These are phyloP conservation scores for Saguinus imperator DNA, from an alignment of 2,113 vertebrate genomes.

Conservation along the genomic window DNA sequence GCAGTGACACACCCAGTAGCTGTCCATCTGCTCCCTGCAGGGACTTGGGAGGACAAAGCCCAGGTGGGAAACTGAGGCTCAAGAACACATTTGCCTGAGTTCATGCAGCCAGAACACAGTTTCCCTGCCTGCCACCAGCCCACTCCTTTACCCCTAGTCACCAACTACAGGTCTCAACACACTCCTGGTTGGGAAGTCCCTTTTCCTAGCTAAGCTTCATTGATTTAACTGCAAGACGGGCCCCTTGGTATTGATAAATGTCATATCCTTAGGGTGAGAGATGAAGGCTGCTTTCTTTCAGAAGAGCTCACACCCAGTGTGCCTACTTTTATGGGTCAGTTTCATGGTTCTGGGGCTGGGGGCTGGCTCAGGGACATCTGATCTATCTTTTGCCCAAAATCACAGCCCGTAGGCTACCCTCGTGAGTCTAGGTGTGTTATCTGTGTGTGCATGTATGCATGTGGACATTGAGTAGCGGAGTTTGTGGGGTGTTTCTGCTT, in stretches of 20 bases:
- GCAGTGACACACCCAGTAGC: not conserved
- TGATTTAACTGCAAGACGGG: not conserved
- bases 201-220: not conserved
- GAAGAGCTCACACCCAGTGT: not conserved
- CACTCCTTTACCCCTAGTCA: not conserved
- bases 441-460: not conserved
- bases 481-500: not conserved
- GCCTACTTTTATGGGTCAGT: not conserved
- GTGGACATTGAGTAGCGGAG: not conserved
- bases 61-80: conserved; percentile 3
- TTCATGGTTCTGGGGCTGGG: not conserved
- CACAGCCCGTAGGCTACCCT: not conserved
- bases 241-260: accelerated
- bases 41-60: not conserved
- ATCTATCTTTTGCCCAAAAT: not conserved
- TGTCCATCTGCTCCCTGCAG: not conserved
- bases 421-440: not conserved
- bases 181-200: conserved; percentile 5
- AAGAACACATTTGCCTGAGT: not conserved
- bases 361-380: not conserved
- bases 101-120: not conserved
- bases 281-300: not conserved
- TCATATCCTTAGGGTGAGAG: not conserved
- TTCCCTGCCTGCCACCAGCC: not conserved
- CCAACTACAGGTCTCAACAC: not conserved